Percentiles rank a stretch among this genome's conserved stretches.
Evolutionary conservation across 2,113 vertebrate genomes (phyloP).

Genomic region (Platichthys flesus): DNA sequence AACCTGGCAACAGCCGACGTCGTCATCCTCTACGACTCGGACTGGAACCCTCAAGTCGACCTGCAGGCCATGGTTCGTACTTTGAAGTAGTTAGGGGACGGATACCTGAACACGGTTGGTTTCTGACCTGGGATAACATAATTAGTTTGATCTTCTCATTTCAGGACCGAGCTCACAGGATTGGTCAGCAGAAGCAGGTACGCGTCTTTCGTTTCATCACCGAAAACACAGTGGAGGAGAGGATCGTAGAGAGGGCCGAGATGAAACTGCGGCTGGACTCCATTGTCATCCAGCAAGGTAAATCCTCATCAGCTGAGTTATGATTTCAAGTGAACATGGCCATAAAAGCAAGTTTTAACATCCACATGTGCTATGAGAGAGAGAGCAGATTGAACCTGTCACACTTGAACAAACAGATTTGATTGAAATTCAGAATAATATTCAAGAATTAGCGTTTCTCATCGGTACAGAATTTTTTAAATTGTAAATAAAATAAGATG

Average conservation of each 20-base stretch:
- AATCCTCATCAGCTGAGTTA: not conserved
- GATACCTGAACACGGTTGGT: too few species aligned
- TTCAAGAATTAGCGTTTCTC: too few species aligned
- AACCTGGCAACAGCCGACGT: conserved; percentile 98
- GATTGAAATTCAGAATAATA: too few species aligned
- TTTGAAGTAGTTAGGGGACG: not conserved
- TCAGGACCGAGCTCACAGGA: conserved; percentile 97
- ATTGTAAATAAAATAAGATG: too few species aligned
- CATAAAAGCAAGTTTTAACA: not conserved
- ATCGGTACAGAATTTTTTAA: too few species aligned
- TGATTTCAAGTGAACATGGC: not conserved
- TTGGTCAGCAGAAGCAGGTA: conserved; percentile 96
- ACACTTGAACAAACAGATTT: too few species aligned
- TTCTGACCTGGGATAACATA: too few species aligned
- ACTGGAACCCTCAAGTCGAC: conserved; percentile 99
- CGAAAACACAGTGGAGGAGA: conserved; percentile 97
- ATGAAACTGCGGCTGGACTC: conserved; percentile 98
- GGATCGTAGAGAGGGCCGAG: conserved; percentile 96
- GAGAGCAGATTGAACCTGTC: too few species aligned
- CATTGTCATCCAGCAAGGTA: conserved; percentile 98
- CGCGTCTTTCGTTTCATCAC: conserved; percentile 98
- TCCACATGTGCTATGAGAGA: not conserved
- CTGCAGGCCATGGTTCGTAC: conserved; percentile 95
- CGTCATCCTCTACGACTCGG: conserved; percentile 97
- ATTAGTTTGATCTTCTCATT: not conserved